phyloP scores from a whole-genome alignment of 1,140 invertebrate species.

The Drosophila mauritiana region DNA sequence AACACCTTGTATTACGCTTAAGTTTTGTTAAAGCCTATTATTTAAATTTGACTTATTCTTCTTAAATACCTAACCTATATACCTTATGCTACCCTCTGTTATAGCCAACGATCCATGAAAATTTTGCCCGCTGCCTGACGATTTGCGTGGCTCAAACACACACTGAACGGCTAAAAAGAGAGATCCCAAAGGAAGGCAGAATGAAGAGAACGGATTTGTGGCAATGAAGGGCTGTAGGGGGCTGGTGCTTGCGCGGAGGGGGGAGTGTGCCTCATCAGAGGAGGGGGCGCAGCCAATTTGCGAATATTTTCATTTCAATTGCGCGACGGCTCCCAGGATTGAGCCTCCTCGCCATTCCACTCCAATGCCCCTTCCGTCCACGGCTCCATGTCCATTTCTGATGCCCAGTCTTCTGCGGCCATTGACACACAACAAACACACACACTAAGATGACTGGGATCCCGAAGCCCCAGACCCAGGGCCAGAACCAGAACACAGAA shows the following conservation, averaged over 20 bases:
- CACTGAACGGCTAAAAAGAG: slow-evolving; percentile 2
- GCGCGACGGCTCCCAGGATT: slow-evolving; percentile 64
- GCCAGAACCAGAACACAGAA: slow-evolving; percentile 26
- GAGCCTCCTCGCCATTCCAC: slow-evolving; percentile 28
- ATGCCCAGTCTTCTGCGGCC: slow-evolving; percentile 45
- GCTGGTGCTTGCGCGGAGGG: too few species aligned
- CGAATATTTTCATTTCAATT: slow-evolving; percentile 84
- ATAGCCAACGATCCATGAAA: slow-evolving; percentile 23
- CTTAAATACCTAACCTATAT: background rate
- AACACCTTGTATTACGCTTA: too few species aligned
- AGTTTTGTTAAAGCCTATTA: too few species aligned
- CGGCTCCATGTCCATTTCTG: slow-evolving; percentile 22
- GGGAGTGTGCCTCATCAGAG: slow-evolving; percentile 17
- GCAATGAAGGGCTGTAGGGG: slow-evolving; percentile 1
- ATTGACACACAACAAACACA: slow-evolving; percentile 72
- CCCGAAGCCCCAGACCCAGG: slow-evolving; percentile 29
- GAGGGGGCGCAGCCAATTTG: slow-evolving; percentile 79
- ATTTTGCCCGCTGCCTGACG: slow-evolving; percentile 44
- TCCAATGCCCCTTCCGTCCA: slow-evolving; percentile 1
- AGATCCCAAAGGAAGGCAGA: slow-evolving; percentile 16
- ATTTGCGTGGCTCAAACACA: slow-evolving; percentile 62
- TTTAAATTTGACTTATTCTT: too few species aligned
- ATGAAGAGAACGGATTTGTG: slow-evolving; percentile 13
- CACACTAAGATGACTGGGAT: background rate
- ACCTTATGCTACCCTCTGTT: slow-evolving; percentile 12